Percentiles rank a stretch among this genome's conserved stretches.
Conservation (phyloP, 2,113 vertebrate species). For the Sorex araneus region DNA sequence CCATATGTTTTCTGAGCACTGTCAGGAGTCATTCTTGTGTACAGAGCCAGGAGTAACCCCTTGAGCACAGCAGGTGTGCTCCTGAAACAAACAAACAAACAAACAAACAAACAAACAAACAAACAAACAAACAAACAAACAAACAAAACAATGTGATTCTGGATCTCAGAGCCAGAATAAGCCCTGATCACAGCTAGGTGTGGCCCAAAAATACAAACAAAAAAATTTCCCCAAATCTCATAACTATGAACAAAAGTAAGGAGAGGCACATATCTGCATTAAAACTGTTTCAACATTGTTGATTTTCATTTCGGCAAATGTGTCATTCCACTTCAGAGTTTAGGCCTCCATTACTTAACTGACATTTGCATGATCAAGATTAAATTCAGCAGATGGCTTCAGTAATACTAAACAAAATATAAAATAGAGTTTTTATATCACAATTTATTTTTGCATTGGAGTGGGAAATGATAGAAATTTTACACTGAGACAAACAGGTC, state of each 20-base stretch:
- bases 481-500: neutral
- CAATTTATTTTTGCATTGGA: conserved; percentile 28
- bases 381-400: conserved; percentile 54
- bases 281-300: neutral
- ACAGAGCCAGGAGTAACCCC: too few relatives aligned
- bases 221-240: neutral
- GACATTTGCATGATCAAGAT: conserved; percentile 59
- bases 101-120: too few relatives aligned
- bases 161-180: too few relatives aligned
- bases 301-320: conserved; percentile 32
- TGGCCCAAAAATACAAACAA: too few relatives aligned
- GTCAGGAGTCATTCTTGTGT: too few relatives aligned
- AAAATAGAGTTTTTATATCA: conserved; percentile 22
- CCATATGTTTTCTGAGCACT: too few relatives aligned
- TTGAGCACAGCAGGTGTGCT: too few relatives aligned
- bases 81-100: neutral
- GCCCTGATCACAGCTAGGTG: too few relatives aligned
- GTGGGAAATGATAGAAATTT: conserved; percentile 20
- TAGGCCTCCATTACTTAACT: neutral
- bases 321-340: neutral
- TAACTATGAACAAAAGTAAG: conserved; percentile 28
- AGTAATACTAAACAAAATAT: conserved; percentile 63
- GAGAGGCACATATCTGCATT: neutral
- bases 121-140: too few relatives aligned
- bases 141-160: neutral